Evolutionary conservation across 2,113 vertebrate species (phyloP).

Genomic region (Labeo catla): DNA sequence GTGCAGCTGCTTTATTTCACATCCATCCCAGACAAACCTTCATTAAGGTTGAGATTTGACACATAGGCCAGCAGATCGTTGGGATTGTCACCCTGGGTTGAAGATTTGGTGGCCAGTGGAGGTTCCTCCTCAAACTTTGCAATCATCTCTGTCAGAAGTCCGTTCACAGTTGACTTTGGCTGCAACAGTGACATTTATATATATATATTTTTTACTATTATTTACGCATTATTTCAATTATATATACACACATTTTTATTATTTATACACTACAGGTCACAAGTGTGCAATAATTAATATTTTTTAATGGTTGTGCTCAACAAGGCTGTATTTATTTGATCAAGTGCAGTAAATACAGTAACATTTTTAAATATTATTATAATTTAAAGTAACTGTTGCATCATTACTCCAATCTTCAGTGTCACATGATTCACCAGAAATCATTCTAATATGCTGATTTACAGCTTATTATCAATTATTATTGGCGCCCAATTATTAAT

Average conservation of each 20-base stretch:
- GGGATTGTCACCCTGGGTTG: constrained; percentile 76
- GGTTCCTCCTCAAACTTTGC: constrained; percentile 92
- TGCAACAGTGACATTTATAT: constrained; percentile 59
- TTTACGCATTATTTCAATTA: not conserved
- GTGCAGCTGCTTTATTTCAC: not conserved
- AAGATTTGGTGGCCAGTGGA: constrained; percentile 80
- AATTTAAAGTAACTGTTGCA: not conserved
- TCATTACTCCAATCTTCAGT: not conserved
- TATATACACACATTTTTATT: not conserved
- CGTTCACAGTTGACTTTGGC: constrained; percentile 87
- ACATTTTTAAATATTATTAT: not conserved
- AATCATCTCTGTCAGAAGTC: constrained; percentile 89
- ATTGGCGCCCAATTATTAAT: too few species aligned
- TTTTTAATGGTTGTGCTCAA: not conserved
- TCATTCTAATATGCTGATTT: not conserved
- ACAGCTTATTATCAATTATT: not conserved
- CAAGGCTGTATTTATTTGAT: not conserved
- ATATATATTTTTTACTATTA: not conserved
- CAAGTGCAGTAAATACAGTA: not conserved
- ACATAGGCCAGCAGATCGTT: constrained; percentile 85
- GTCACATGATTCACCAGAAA: not conserved
- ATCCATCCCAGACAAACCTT: constrained; percentile 73
- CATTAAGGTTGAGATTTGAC: constrained; percentile 79
- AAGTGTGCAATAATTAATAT: too few species aligned
- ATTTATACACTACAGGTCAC: too few species aligned